A percentile compares a stretch with the other conserved stretches of the same genome.
These are phyloP conservation scores for Coccyzus lansbergi DNA, from an alignment of 2,797 vertebrate genomes.

Conservation along the genomic window DNA sequence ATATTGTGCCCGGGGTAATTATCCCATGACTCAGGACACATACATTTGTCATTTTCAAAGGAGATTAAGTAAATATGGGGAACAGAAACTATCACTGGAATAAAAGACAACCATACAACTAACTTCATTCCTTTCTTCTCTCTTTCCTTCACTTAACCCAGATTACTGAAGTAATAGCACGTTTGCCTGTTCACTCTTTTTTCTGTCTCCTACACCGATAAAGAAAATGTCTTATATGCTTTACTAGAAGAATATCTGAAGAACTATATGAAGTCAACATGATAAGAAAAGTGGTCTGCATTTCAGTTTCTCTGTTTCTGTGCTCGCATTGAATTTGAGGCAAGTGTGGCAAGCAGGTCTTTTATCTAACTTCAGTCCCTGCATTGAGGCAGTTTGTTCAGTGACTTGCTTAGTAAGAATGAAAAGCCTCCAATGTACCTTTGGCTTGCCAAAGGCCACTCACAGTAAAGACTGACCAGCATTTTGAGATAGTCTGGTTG, in stretches of 20 bases:
- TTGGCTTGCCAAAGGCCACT: neutral
- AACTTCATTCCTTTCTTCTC: neutral
- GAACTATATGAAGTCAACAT: neutral
- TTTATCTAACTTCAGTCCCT: neutral
- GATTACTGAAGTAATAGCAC: neutral
- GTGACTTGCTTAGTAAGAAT: neutral
- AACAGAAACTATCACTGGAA: neutral
- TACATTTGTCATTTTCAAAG: neutral
- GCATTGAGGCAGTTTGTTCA: neutral
- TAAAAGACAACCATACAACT: neutral
- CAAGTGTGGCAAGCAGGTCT: neutral
- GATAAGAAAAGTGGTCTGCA: neutral
- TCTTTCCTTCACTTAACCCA: neutral
- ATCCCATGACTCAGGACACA: neutral
- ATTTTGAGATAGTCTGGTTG: neutral
- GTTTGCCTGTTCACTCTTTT: neutral
- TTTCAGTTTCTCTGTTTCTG: neutral
- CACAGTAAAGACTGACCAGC: neutral
- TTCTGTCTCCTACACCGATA: neutral
- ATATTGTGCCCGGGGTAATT: neutral
- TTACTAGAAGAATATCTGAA: neutral
- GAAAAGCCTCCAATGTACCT: neutral
- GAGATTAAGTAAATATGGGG: neutral
- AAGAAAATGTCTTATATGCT: neutral
- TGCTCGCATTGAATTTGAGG: neutral